phyloP scores from a whole-genome alignment of 2,797 vertebrate species.

The Anguilla marmorata region DNA sequence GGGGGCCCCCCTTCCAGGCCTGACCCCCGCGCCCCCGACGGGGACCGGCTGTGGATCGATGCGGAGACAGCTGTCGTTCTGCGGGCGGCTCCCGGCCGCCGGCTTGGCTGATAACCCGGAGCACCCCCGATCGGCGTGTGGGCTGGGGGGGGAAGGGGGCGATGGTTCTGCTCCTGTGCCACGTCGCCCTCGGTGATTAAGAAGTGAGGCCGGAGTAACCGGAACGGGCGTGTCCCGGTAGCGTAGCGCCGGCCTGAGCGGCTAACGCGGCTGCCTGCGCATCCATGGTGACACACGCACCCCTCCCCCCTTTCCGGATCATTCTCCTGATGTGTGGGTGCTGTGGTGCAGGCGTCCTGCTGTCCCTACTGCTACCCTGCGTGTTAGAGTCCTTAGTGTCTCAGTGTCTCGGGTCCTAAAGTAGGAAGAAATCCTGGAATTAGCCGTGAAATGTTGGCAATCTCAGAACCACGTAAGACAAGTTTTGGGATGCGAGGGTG shows the following conservation, averaged over 20 bases:
- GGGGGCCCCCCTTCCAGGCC: conserved; percentile 66
- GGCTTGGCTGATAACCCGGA: neutral
- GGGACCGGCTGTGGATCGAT: conserved; percentile 79
- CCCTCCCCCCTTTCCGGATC: neutral
- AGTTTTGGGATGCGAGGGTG: too few relatives aligned
- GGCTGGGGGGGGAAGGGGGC: neutral
- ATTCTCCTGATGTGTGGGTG: neutral
- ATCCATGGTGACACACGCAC: too few relatives aligned
- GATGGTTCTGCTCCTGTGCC: neutral
- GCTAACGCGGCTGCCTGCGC: neutral
- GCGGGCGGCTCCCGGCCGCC: neutral
- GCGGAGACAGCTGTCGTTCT: conserved; percentile 66
- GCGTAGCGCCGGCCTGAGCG: neutral
- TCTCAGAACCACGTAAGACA: too few relatives aligned
- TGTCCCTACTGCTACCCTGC: neutral
- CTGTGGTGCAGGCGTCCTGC: neutral
- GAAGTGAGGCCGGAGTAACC: too few relatives aligned
- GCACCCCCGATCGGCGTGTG: neutral
- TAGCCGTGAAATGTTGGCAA: too few relatives aligned
- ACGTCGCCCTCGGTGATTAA: neutral
- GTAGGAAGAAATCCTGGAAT: too few relatives aligned
- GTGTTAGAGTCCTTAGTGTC: neutral
- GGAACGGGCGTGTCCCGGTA: too few relatives aligned
- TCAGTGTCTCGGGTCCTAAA: too few relatives aligned
- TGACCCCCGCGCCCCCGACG: conserved; percentile 72